Conservation (phyloP, 2,797 vertebrate species). For the Synaphobranchus kaupii region DNA sequence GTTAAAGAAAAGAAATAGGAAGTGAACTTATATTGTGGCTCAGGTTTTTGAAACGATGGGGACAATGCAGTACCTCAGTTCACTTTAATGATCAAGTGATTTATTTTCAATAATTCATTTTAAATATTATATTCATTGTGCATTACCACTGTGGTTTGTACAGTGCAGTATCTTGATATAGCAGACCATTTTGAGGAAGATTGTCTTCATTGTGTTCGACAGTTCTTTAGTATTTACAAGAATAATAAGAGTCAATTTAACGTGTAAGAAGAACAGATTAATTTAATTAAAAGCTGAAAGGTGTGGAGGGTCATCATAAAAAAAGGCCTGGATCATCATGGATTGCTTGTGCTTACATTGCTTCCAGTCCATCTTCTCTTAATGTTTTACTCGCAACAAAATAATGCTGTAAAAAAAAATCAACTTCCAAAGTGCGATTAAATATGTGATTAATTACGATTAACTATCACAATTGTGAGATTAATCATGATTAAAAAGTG, state of each 20-base stretch:
- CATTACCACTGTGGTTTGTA: background rate
- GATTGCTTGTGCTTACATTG: background rate
- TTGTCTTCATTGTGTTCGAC: no score
- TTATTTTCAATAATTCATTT: background rate
- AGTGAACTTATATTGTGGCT: no score
- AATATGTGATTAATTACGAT: background rate
- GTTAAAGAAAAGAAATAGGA: no score
- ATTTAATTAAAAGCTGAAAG: background rate
- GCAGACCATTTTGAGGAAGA: background rate
- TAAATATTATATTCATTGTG: background rate
- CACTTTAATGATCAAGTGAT: no score
- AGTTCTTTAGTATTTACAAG: background rate
- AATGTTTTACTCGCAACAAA: background rate
- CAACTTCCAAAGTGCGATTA: background rate
- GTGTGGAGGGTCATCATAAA: background rate
- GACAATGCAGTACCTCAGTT: no score
- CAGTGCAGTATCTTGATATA: background rate
- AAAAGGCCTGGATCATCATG: background rate
- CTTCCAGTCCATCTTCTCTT: background rate
- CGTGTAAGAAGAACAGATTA: background rate
- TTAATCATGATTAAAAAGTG: background rate
- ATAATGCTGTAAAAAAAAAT: background rate
- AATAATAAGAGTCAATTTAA: background rate
- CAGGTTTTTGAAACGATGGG: no score
- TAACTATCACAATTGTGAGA: background rate